Evolutionary conservation across 2,113 vertebrate species (phyloP).

Genomic region (Neofelis nebulosa): DNA sequence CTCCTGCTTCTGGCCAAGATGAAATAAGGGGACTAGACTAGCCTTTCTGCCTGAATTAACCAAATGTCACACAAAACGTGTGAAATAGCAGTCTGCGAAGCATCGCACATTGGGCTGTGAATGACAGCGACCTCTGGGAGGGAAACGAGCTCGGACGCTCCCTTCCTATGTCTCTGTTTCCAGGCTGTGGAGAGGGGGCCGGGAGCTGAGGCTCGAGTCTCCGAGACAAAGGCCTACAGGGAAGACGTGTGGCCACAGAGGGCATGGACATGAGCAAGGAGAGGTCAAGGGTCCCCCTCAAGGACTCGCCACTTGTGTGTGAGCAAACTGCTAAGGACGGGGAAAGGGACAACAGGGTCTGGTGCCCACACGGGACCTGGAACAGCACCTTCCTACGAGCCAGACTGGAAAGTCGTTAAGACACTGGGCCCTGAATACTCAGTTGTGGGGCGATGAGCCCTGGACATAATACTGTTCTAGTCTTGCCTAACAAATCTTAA

Average conservation of each 20-base stretch:
- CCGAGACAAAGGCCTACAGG: neutral
- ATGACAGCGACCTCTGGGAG: neutral
- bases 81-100: neutral
- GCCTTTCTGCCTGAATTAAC: neutral
- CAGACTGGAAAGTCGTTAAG: neutral
- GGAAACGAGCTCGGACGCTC: neutral
- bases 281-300: neutral
- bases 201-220: neutral
- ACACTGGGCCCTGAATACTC: no score
- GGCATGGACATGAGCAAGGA: neutral
- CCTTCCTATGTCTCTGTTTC: rapidly evolving
- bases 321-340: neutral
- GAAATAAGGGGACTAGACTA: neutral
- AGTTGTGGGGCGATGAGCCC: rapidly evolving
- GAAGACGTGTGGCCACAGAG: neutral
- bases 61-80: neutral
- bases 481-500: neutral
- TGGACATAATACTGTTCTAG: neutral
- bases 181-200: neutral
- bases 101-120: rapidly evolving
- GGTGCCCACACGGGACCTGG: neutral
- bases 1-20: neutral
- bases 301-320: neutral
- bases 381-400: neutral
- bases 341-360: neutral